Evolutionary conservation across 2,113 vertebrate species (phyloP).

Genomic region (Axis porcinus): DNA sequence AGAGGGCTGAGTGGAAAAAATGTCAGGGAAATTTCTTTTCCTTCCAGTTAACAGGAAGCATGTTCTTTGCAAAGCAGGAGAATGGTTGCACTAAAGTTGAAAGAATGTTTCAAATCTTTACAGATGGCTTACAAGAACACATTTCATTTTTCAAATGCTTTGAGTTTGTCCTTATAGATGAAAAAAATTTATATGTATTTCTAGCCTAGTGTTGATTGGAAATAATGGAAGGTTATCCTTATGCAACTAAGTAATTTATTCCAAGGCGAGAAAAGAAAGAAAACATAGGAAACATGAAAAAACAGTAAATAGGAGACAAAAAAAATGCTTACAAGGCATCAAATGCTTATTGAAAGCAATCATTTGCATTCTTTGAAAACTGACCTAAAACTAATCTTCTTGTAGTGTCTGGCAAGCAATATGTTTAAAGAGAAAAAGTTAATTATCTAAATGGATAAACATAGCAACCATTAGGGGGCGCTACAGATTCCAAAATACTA

Average conservation of each 20-base stretch:
- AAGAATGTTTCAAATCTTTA: constrained; percentile 53
- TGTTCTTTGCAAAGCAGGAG: constrained; percentile 55
- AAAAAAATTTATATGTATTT: constrained; percentile 28
- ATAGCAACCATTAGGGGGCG: fast-evolving
- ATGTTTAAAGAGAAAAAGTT: not conserved
- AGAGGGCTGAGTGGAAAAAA: constrained; percentile 63
- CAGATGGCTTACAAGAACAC: not conserved
- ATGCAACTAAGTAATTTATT: not conserved
- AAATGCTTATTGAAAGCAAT: not conserved
- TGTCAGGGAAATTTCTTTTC: constrained; percentile 61
- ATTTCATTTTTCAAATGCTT: constrained; percentile 58
- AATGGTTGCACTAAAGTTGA: constrained; percentile 43
- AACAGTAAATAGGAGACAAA: not conserved
- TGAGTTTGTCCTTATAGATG: not conserved
- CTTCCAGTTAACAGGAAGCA: constrained; percentile 55
- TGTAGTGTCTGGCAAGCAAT: not conserved
- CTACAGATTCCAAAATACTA: not conserved
- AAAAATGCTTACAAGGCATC: not conserved
- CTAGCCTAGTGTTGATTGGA: not conserved
- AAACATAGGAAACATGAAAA: not conserved
- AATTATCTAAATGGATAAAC: not conserved
- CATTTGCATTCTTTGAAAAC: not conserved
- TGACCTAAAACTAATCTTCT: not conserved
- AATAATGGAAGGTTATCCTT: constrained; percentile 12
- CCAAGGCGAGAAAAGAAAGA: not conserved